Base-by-base conservation (phyloP, 2,797 vertebrate species). In the Masticophis lateralis region DNA sequence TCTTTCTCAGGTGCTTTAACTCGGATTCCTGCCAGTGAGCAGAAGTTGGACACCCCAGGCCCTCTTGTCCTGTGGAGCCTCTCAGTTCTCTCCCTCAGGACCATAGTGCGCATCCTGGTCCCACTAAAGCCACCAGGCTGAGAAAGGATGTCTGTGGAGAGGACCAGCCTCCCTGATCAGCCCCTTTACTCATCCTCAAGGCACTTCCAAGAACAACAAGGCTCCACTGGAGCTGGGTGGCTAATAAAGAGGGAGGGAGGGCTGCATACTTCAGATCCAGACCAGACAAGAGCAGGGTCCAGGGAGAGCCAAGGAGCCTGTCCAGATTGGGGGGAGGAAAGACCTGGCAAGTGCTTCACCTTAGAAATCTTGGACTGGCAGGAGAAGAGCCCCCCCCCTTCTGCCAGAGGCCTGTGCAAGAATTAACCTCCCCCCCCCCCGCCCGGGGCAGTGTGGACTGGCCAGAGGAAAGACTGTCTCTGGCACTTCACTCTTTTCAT, bases 381-480 rank as follows among this genome's bases (percentile, higher is more conserved):
- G 66, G 14, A 69, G n/a, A 66, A 14, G 5, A 14, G 28, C 63
- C 69, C 0, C 16, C 6, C 7, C 2, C 16, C 16, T n/a, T n/a
- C 61, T 28, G 27, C 61, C 61, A 63, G 28, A 66, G 63, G 28
- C 28, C 63, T 69, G 63, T 69, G 13, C 63, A 69, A 28, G 63
- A 66, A 14, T 66, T 66, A 66, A 66, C 0, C 4, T 0, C 3
- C 61, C 4, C 10, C 61, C 27, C 13, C 0, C 0, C 1, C 3
- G 27, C 11, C 28, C 12, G 13, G 28, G 28, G 28, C 63, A n/a
- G 28, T n/a, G 9, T 66, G 63, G 63, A n/a, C 28, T n/a, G 63
- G 63, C 28, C n/a, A 2, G 27, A 63, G 63, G 3, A n/a, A 28
- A 28, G 27, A 13, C 13, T 32, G 13, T 16, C 63, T 14, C 63